Evolutionary conservation across 2,888 invertebrate genomes (phyloP).

Genomic region (Andrena flavipes): DNA sequence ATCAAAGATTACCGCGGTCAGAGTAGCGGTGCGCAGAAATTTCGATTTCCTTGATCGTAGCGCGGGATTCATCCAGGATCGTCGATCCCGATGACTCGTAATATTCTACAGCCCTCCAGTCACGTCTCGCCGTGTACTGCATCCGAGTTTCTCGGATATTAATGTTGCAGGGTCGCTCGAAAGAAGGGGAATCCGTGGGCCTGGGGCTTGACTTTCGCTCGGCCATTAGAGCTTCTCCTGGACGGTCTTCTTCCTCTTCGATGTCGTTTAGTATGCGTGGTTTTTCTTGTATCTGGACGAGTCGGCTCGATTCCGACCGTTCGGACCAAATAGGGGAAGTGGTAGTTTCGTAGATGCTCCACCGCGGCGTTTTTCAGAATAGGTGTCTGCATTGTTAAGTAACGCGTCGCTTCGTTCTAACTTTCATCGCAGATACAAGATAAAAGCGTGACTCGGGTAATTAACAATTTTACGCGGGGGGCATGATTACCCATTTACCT

Average conservation of each 20-base stretch:
- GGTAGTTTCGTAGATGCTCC: not conserved
- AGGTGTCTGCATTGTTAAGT: slow-evolving; percentile 6
- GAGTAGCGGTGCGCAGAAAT: not conserved
- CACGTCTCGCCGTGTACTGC: slow-evolving; percentile 64
- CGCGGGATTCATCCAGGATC: slow-evolving; percentile 13
- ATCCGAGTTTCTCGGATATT: slow-evolving; percentile 77
- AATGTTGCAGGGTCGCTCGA: slow-evolving; percentile 72
- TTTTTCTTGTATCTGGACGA: slow-evolving; percentile 42
- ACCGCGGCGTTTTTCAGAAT: not conserved
- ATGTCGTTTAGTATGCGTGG: slow-evolving; percentile 39
- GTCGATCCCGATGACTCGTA: slow-evolving; percentile 62
- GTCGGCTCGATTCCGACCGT: slow-evolving; percentile 12
- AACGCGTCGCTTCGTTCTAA: not conserved
- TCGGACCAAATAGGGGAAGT: not conserved
- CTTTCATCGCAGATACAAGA: slow-evolving; percentile 25
- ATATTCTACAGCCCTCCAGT: slow-evolving; percentile 53
- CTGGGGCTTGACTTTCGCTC: slow-evolving; percentile 80
- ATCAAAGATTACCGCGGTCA: not conserved
- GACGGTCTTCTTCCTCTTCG: slow-evolving; percentile 58
- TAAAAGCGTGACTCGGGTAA: not conserved
- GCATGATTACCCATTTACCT: slow-evolving; percentile 26
- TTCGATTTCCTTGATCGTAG: slow-evolving; percentile 55
- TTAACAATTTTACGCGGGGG: not conserved
- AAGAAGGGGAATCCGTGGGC: slow-evolving; percentile 65
- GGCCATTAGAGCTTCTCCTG: slow-evolving; percentile 58